Evolutionary conservation across 2,888 invertebrate genomes (phyloP), one percentile per base, ranked within the genome.

Genomic region (Darwinula stevensoni): DNA sequence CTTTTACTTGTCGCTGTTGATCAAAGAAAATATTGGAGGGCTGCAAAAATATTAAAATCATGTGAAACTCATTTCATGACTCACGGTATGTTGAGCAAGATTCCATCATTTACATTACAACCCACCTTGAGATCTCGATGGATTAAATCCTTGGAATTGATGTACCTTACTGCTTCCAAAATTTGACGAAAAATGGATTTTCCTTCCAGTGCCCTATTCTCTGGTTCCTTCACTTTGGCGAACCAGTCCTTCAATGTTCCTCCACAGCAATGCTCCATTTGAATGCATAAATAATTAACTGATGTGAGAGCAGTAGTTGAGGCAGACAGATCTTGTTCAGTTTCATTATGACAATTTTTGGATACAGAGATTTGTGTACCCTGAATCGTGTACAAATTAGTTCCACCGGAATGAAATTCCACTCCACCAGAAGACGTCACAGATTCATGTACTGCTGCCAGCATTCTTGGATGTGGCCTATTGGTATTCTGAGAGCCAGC

Each of bases 1-100:
- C 75, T 58, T 94, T 94, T 4, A 94, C 67, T 44, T 64, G 62
- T 2, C 76, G 76, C 49, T 86, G 78, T 39, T 68, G 60, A 0
- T 84, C 74, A 52, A 94, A 91, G 53, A 94, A 80, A 42, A 82
- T 78, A 48, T 82, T 82, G 37, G 76, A 74, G 0, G 80, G 78
- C 64, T 67, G 47, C 39, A 57, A 55, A 37, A 27, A 29, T 14
- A 22, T 22, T n/a, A 22, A 6, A 22, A 22, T 9, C 6, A 6
- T 22, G 9, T 6, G 9, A 22, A 22, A 22, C 6, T 6, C 6
- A 22, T 22, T n/a, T 22, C 9, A 22, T 22, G 22, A n/a, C n/a
- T n/a, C n/a, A n/a, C n/a, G n/a, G n/a, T n/a, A n/a, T n/a, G n/a
- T n/a, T n/a, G n/a, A n/a, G n/a, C n/a, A n/a, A n/a, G n/a, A n/a